Base-by-base conservation (phyloP, 53 echinoderm and acorn worm species). In the Antedon mediterranea region DNA sequence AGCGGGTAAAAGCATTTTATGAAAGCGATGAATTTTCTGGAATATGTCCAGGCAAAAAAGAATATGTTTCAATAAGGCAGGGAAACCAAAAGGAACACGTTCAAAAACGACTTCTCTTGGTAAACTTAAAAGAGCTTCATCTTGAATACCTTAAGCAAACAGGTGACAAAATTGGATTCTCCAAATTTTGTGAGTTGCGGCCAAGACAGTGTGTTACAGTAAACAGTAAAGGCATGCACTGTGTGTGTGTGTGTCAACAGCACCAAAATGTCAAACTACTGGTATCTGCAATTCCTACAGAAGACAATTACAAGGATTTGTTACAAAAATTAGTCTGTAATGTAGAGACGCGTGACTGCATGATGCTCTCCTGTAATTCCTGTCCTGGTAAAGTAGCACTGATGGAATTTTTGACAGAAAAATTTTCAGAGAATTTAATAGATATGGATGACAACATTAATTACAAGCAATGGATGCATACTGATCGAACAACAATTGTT, bases 231-330 rank as follows among this genome's bases (percentile, higher is more conserved):
- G 83, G 78, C 28, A 78, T 71, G 71, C 83, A 83, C 71, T 33
- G 70, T 13, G 83, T 83, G 0, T 83, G 83, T 72, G 83, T 83
- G 4, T 83, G 83, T 33, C 33, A 71, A 72, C 78, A 78, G 28
- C 78, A 83, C 73, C 83, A 78, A 31, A 83, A 83, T 78, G 72
- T 78, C 4, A 83, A 73, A 37, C 72, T 83, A 0, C 78, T 83
- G 70, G 33, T 83, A 28, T 37, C 83, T 32, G 83, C 72, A 13
- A 31, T 77, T 3, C 77, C 77, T 13, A 11, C 32, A 26, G 77
- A 82, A 28, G 6, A 42, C n/a, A 83, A 82, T 26, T 77, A 82
- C 77, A 77, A 77, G 43, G 44, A 82, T 30, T 32, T 83, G 83
- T 37, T 6, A 37, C 32, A 82, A n/a, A n/a, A n/a, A n/a, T n/a